Evolutionary conservation across 2,113 vertebrate genomes (phyloP).

Genomic region (Corvus hawaiiensis): DNA sequence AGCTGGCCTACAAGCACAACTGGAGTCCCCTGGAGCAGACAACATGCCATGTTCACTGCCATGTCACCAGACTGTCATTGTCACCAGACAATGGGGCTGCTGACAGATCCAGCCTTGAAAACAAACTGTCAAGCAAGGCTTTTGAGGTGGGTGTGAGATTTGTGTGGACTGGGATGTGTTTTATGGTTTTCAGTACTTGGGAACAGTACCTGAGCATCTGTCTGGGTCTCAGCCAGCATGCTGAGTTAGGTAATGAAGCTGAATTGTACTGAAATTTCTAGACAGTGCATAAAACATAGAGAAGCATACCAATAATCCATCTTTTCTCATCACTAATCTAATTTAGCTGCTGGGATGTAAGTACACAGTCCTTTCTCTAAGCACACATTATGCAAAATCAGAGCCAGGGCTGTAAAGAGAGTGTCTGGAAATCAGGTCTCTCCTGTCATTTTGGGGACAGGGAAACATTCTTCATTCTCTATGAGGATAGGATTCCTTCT

Average conservation of each 20-base stretch:
- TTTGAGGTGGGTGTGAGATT: neutral
- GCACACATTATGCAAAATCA: neutral
- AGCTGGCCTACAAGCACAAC: accelerated
- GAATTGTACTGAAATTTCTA: neutral
- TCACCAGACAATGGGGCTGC: neutral
- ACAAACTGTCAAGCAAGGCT: neutral
- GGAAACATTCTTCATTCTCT: neutral
- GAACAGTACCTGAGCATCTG: neutral
- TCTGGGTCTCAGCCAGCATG: neutral
- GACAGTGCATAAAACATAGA: neutral
- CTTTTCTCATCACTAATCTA: neutral
- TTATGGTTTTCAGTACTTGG: neutral
- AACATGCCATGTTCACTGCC: neutral
- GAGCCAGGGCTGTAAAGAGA: neutral
- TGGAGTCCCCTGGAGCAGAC: neutral
- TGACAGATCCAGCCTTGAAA: neutral
- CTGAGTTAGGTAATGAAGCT: neutral
- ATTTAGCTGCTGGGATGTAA: neutral
- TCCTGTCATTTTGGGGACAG: neutral
- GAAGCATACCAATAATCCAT: neutral
- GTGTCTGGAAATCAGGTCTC: neutral
- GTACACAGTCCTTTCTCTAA: neutral
- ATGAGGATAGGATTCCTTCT: neutral
- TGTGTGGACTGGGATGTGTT: neutral
- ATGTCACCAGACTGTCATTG: too few species aligned